Base-by-base conservation (phyloP, 2,888 invertebrate genomes). In the Tortrix viridana region DNA sequence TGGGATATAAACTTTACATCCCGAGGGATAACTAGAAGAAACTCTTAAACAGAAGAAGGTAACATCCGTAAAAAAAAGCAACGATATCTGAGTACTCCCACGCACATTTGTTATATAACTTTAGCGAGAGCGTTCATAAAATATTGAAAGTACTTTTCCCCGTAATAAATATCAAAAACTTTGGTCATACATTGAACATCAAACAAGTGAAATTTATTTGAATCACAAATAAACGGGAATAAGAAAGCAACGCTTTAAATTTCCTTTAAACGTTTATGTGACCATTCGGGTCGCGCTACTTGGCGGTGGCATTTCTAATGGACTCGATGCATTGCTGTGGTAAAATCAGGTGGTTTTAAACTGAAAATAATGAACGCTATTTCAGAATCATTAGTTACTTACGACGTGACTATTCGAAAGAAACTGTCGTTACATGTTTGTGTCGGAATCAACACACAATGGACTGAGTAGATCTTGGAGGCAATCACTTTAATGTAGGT, bases 91-190 rank as follows among this genome's bases (percentile, higher is more conserved):
- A 32, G 32, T 26, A 18, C 2, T 41, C 56, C 56, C 18, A 38
- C 23, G 38, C 26, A 49, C 41, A 41, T 41, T 44, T 64, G 37
- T 16, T 50, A 26, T 49, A 48, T 20, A 60, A 60, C 53, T 64
- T 60, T 60, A 55, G 44, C 49, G 19, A 49, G 22, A 43, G 37
- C 44, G 37, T 50, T 48, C 50, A 23, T 46, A 38, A 57, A 62
- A 56, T 46, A 56, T 52, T 56, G 32, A 32, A 38, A 19, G 46
- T 56, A 46, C 44, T 32, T 53, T 60, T 60, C 38, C 18, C 38
- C 38, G 26, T 62, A 46, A 47, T 56, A 41, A 20, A 53, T 53
- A 43, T 46, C 50, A 43, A 37, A 55, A 61, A 62, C 50, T 62
- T 62, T 62, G 50, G 14, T 50, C 50, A 52, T 52, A 22, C 52